phyloP scores from a whole-genome alignment of 2,113 vertebrate species.

The Coregonus clupeaformis region DNA sequence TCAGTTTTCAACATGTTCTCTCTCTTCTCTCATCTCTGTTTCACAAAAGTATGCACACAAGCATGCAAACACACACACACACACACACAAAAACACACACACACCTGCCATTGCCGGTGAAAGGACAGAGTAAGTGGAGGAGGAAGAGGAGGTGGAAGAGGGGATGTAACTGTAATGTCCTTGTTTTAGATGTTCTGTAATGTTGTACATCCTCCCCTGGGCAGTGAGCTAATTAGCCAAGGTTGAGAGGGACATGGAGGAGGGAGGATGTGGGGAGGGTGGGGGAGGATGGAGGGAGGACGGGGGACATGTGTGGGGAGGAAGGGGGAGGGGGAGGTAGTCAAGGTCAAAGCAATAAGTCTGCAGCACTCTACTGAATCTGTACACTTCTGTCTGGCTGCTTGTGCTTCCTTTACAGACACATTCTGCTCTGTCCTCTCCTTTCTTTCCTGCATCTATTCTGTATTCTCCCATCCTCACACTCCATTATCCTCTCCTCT shows the following conservation, averaged over 20 bases:
- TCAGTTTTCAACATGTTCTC: too few relatives aligned
- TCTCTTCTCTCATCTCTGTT: too few relatives aligned
- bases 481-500: neutral
- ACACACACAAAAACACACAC: neutral
- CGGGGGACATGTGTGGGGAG: slow-evolving; percentile 30
- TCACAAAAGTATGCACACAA: neutral
- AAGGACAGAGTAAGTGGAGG: neutral
- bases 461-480: neutral
- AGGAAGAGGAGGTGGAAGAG: slow-evolving; percentile 14
- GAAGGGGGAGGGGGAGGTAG: slow-evolving; percentile 21
- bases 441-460: neutral
- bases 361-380: slow-evolving; percentile 39
- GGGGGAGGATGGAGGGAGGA: slow-evolving; percentile 1
- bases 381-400: neutral
- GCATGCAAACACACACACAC: neutral
- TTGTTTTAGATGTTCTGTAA: slow-evolving; percentile 60
- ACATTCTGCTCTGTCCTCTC: slow-evolving; percentile 18
- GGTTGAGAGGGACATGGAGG: slow-evolving; percentile 60
- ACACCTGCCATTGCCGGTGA: neutral
- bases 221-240: slow-evolving; percentile 71
- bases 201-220: slow-evolving; percentile 63
- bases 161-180: slow-evolving; percentile 61
- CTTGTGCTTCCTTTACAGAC: slow-evolving; percentile 6
- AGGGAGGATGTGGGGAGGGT: neutral
- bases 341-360: slow-evolving; percentile 62